Evolutionary conservation across 2,113 vertebrate species (phyloP), one percentile per base, ranked within the genome.

Genomic region (Clinocottus analis): DNA sequence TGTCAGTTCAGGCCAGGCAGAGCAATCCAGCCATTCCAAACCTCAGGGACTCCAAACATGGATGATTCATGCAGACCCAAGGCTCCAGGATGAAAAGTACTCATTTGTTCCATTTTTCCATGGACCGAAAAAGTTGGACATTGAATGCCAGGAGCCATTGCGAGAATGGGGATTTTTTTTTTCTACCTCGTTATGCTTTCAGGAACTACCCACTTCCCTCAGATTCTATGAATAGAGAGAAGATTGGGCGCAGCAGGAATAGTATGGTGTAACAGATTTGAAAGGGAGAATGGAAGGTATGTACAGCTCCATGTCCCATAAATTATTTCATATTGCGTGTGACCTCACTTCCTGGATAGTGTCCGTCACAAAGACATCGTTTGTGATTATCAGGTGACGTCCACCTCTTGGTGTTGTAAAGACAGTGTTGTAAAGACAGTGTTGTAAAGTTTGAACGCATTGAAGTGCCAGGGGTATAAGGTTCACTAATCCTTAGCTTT

Each of bases 41-140:
- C 88, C 85, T 64, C 67, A 66, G 87, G 88, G 84, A 77, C 68
- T 79, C 51, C 72, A 49, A 72, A 75, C 76, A n/a, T 70, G 73
- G 77, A 85, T 86, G 81, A 90, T 83, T 90, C 90, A 84, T 83
- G 82, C 86, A 89, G 56, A 81, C 81, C 77, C 56, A 63, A n/a
- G 76, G 83, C 83, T 77, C 51, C 10, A 7, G 72, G 71, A 59
- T 51, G 47, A 86, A 49, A 90, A 85, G 85, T 82, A 65, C 70
- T 78, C 72, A 85, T 90, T 87, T 86, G 79, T 88, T 81, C 16
- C 67, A 45, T 86, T 88, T 87, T 81, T 81, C 74, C 59, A 41
- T 1, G 3, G 16, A 79, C 55, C 27, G 29, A 82, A 84, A 85
- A 91, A 63, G 67, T 85, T 86, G 78, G 82, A 85, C 75, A 33